phyloP scores from a whole-genome alignment of 2,888 invertebrate genomes.

The Cosmia trapezina region DNA sequence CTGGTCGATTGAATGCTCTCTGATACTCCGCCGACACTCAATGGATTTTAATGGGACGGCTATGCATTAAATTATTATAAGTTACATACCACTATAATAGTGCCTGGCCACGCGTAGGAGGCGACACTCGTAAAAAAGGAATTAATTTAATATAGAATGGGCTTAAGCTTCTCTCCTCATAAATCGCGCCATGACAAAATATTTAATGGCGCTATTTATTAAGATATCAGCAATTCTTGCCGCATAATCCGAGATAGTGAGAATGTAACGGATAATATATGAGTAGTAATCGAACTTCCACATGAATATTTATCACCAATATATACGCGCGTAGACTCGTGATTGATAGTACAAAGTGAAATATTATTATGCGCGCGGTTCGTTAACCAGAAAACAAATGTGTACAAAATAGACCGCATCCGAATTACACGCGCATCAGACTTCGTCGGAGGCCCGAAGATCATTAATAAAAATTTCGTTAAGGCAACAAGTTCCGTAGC shows the following conservation, averaged over 20 bases:
- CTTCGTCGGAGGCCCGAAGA: constrained; percentile 66
- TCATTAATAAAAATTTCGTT: constrained; percentile 82
- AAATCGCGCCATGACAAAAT: constrained; percentile 78
- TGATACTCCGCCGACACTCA: constrained; percentile 77
- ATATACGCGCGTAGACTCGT: constrained; percentile 59
- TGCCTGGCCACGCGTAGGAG: constrained; percentile 69
- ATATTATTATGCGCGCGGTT: constrained; percentile 66
- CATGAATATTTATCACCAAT: constrained; percentile 66
- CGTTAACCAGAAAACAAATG: constrained; percentile 73
- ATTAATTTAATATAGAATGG: constrained; percentile 75
- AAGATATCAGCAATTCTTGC: constrained; percentile 69
- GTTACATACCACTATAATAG: constrained; percentile 73
- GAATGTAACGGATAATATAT: constrained; percentile 63
- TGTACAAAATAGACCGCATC: constrained; percentile 72
- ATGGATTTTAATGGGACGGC: constrained; percentile 83
- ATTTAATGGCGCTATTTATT: constrained; percentile 79
- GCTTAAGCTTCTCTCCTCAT: constrained; percentile 70
- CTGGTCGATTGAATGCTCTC: constrained; percentile 75
- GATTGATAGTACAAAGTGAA: constrained; percentile 65
- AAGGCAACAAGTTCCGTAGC: constrained; percentile 80
- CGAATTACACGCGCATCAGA: constrained; percentile 73
- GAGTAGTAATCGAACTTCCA: constrained; percentile 55
- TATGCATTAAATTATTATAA: constrained; percentile 75
- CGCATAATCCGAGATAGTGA: constrained; percentile 63
- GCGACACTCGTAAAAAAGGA: constrained; percentile 74